Conservation (phyloP, 2,113 vertebrate species). For the Melospiza melodia region DNA sequence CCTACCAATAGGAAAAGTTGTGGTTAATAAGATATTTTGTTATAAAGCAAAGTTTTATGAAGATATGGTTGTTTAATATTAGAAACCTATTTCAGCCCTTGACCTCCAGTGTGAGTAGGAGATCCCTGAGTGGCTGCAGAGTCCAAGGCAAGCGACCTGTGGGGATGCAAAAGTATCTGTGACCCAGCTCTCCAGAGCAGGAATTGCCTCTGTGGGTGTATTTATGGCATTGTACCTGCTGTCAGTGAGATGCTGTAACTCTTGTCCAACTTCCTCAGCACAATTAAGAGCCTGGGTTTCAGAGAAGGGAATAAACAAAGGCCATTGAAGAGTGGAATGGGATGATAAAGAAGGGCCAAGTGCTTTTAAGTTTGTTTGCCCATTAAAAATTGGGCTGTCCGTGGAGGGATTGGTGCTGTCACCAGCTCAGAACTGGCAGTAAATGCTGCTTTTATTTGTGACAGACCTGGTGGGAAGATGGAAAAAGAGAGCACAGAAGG, state of each 20-base stretch:
- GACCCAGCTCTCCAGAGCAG: conserved; percentile 1
- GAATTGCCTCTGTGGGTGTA: conserved; percentile 3
- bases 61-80: conserved; percentile 75
- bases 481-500: not conserved
- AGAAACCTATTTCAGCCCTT: conserved; percentile 64
- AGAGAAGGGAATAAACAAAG: conserved; percentile 59
- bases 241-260: conserved; percentile 60
- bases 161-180: conserved; percentile 45
- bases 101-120: conserved; percentile 30
- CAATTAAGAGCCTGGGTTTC: conserved; percentile 15
- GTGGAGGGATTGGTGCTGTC: not conserved
- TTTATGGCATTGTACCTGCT: conserved; percentile 45
- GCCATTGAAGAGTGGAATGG: conserved; percentile 29
- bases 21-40: conserved; percentile 81
- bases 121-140: conserved; percentile 16
- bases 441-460: not conserved
- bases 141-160: not conserved
- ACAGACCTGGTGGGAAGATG: not conserved
- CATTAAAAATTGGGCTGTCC: not conserved
- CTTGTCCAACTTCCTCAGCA: conserved; percentile 47
- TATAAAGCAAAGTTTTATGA: conserved; percentile 81
- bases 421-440: not conserved
- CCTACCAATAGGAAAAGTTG: conserved; percentile 63
- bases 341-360: not conserved
- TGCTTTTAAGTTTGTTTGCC: conserved; percentile 19